Conservation (phyloP, 2,888 invertebrate species). For the Drosophila meridiana region DNA sequence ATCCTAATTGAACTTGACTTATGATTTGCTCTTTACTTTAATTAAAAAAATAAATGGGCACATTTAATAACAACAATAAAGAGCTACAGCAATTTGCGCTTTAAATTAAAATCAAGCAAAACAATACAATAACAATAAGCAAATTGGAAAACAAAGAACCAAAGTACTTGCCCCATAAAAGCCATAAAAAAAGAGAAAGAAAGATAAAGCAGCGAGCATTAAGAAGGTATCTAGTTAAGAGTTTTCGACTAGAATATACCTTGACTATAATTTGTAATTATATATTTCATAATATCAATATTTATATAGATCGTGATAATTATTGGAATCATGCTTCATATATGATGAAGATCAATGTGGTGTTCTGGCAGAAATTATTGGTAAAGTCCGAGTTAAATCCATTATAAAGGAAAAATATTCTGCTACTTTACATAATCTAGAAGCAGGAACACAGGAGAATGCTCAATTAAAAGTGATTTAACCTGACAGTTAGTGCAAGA, state of each 20-base stretch:
- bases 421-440: too few species aligned
- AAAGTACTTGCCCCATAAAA: constrained; percentile 46
- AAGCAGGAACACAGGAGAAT: too few species aligned
- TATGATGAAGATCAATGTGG: too few species aligned
- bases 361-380: too few species aligned
- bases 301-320: too few species aligned
- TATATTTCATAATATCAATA: neutral
- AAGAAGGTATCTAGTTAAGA: neutral
- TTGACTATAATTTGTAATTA: neutral
- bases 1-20: constrained; percentile 18
- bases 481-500: too few species aligned
- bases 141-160: constrained; percentile 37
- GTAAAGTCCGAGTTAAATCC: too few species aligned
- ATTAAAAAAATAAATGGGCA: constrained; percentile 33
- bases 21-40: constrained; percentile 42
- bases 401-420: too few species aligned
- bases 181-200: constrained; percentile 24
- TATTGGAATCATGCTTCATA: too few species aligned
- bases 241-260: neutral
- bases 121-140: constrained; percentile 17
- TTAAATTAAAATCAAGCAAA: constrained; percentile 30
- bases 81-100: constrained; percentile 22
- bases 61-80: constrained; percentile 29
- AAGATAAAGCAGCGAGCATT: neutral
- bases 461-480: too few species aligned